Evolutionary conservation across 1,140 invertebrate genomes (phyloP), one percentile per base, ranked within the genome.

Genomic region (Pachypsylla venusta): DNA sequence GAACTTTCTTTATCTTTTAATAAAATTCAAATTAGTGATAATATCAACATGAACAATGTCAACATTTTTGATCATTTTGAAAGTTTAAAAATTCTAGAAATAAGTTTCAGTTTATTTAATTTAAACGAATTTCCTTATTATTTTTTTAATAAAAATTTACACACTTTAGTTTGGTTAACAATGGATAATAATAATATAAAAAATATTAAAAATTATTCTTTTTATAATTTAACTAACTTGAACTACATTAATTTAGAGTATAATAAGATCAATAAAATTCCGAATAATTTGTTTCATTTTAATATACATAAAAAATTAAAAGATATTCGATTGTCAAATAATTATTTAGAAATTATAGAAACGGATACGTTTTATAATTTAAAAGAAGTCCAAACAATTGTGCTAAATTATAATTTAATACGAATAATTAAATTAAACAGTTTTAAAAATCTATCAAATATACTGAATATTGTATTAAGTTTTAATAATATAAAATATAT

Each of bases 1-100:
- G 89, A 93, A 70, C 79, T 94, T 25, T 89, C 86, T 70, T 72
- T 94, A 39, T 90, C 87, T 60, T 93, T 92, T 70, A 93, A 93
- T 70, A 83, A 86, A 64, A 19, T 48, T 7, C 42, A 48, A 48
- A 75, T 94, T 28, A 79, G 79, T 59, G 82, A 86, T 60, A 75
- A 89, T 26, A n/a, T n/a, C n/a, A n/a, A n/a, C n/a, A n/a, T n/a
- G n/a, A n/a, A n/a, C n/a, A 83, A 89, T 67, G 77, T 81, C 10
- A 75, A 85, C 59, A 82, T 87, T 5, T 90, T 93, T 66, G 73
- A 77, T 19, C 84, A 85, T 60, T 75, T 88, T 28, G 78, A 82
- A 27, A 74, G 78, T 3, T 81, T 93, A 5, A 83, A 88, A 68
- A 86, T 85, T 57, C 74, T 93, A 19, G 89, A 93, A 69, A 76